Percentiles rank a stretch among this genome's conserved stretches.
Evolutionary conservation across 2,113 vertebrate genomes (phyloP).

Genomic region (Sapayoa aenigma): DNA sequence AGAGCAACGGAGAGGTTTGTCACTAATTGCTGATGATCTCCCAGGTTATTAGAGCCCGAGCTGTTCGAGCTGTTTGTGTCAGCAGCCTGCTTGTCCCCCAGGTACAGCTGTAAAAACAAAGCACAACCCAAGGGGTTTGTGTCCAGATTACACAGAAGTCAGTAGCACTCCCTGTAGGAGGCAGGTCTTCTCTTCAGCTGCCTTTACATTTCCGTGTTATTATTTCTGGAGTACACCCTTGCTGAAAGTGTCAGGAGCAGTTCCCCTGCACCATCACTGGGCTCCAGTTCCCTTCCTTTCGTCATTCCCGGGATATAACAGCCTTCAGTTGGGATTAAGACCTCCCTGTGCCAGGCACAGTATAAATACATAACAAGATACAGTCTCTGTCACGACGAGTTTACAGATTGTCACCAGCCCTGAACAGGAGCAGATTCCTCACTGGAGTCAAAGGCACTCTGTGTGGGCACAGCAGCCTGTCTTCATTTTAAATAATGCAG

Average conservation of each 20-base stretch:
- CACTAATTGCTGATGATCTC: conserved; percentile 26
- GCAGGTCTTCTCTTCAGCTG: not conserved
- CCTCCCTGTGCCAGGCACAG: conserved; percentile 18
- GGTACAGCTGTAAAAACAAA: conserved; percentile 57
- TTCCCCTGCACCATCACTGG: not conserved
- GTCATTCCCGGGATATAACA: not conserved
- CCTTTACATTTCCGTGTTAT: not conserved
- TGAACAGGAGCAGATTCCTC: conserved; percentile 37
- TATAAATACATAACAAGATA: not conserved
- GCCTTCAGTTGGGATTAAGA: conserved; percentile 13
- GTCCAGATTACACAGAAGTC: not conserved
- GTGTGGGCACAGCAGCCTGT: conserved; percentile 44
- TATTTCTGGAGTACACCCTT: not conserved
- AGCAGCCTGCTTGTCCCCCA: conserved; percentile 56
- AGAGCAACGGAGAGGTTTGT: not conserved
- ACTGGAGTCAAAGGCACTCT: not conserved
- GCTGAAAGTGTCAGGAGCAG: not conserved
- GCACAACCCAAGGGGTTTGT: conserved; percentile 23
- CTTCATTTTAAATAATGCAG: conserved; percentile 7
- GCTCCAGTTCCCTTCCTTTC: not conserved
- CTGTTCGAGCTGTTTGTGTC: conserved; percentile 58
- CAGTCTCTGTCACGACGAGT: conserved; percentile 13
- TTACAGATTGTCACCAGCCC: conserved; percentile 33
- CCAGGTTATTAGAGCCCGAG: conserved; percentile 1
- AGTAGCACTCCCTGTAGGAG: not conserved